phyloP scores from a whole-genome alignment of 2,113 vertebrate species.

The Butorides virescens region DNA sequence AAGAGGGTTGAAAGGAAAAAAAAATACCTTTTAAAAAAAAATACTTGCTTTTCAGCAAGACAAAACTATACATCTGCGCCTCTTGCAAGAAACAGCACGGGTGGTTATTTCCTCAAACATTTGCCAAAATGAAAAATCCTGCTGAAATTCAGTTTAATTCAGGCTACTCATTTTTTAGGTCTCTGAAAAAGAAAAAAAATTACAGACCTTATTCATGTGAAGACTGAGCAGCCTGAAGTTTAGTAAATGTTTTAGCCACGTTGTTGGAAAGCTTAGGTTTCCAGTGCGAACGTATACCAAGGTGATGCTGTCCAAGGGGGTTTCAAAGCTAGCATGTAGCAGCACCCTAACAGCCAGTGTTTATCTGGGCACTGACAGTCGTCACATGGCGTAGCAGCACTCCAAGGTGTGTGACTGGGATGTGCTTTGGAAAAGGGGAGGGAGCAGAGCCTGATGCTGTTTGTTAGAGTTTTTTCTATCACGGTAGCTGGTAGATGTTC shows the following conservation, averaged over 20 bases:
- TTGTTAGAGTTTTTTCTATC: not conserved
- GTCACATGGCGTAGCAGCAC: accelerated
- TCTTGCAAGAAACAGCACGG: not conserved
- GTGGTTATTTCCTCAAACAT: not conserved
- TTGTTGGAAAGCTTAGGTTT: not conserved
- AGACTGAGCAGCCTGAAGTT: not conserved
- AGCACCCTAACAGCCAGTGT: no score
- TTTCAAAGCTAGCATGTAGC: not conserved
- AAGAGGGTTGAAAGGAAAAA: not conserved
- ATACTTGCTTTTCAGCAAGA: not conserved
- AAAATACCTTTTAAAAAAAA: not conserved
- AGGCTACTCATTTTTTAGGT: not conserved
- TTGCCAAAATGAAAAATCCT: not conserved
- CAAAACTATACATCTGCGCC: accelerated
- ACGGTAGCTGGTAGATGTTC: not conserved
- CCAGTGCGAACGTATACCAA: accelerated
- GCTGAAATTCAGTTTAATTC: not conserved
- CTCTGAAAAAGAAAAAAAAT: not conserved
- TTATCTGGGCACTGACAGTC: not conserved
- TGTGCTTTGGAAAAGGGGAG: not conserved
- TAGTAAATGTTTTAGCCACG: not conserved
- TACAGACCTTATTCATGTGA: not conserved
- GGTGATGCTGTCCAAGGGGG: accelerated
- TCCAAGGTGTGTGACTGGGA: not conserved
- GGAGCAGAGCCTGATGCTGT: not conserved